Evolutionary conservation across 2,797 vertebrate species (phyloP).

Genomic region (Enteromius radiatus): DNA sequence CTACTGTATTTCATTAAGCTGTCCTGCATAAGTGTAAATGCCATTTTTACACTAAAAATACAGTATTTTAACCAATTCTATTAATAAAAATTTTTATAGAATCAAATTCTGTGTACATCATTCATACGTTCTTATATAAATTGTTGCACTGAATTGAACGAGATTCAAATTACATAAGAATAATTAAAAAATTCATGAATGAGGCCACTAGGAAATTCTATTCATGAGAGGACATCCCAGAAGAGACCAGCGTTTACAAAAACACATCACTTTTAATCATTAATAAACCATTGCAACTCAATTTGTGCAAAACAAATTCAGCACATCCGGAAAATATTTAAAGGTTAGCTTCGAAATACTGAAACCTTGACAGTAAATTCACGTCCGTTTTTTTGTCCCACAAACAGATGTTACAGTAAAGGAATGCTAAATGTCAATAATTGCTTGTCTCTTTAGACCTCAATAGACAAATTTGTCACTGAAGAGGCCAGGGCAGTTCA

Average conservation of each 20-base stretch:
- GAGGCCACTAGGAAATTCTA: not conserved
- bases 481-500: not conserved
- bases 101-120: not conserved
- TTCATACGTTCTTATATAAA: not conserved
- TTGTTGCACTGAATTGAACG: not conserved
- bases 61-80: not conserved
- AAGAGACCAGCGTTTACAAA: constrained; percentile 2
- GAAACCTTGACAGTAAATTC: not conserved
- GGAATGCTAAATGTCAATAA: not conserved
- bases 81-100: too few relatives aligned
- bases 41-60: not conserved
- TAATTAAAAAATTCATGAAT: not conserved
- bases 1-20: not conserved
- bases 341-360: not conserved
- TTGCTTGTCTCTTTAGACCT: constrained; percentile 9
- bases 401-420: constrained; percentile 19
- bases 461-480: constrained; percentile 1
- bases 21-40: not conserved
- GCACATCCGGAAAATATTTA: constrained; percentile 2
- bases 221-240: constrained; percentile 8
- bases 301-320: not conserved
- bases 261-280: constrained; percentile 14
- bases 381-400: not conserved
- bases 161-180: not conserved
- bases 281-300: not conserved